phyloP scores from a whole-genome alignment of 2,888 invertebrate genomes.

The Trissolcus japonicus region DNA sequence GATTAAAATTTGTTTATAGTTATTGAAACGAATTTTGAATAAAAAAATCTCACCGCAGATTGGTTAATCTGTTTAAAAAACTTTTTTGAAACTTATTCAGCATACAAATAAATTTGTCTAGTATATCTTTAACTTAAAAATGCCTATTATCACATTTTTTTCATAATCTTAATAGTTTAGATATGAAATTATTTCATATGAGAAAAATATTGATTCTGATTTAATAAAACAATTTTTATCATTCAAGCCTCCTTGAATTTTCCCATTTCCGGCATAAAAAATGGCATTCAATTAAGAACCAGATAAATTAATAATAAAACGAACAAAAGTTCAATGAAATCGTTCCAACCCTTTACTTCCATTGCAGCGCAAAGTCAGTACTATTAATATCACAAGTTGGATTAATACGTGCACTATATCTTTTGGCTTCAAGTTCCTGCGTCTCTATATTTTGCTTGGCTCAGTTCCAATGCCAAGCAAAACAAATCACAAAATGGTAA shows the following conservation, averaged over 20 bases:
- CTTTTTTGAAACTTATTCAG: too few relatives aligned
- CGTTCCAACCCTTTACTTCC: background rate
- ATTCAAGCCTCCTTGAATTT: background rate
- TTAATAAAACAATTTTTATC: background rate
- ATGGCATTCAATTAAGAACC: background rate
- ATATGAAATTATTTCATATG: too few relatives aligned
- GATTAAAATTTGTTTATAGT: background rate
- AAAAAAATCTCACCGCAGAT: background rate
- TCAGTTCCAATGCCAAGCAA: conserved; percentile 31
- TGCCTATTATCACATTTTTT: too few relatives aligned
- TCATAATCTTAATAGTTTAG: too few relatives aligned
- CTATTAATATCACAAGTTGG: conserved; percentile 45
- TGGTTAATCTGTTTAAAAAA: background rate
- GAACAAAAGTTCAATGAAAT: background rate
- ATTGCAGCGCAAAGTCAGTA: conserved; percentile 15
- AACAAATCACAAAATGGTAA: conserved; percentile 37
- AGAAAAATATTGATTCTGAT: background rate
- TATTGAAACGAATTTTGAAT: background rate
- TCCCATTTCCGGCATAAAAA: background rate
- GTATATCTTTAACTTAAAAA: too few relatives aligned
- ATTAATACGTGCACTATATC: conserved; percentile 39
- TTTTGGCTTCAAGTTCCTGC: conserved; percentile 32
- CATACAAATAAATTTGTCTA: too few relatives aligned
- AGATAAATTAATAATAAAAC: background rate
- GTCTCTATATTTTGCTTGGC: conserved; percentile 45